phyloP scores from a whole-genome alignment of 2,113 vertebrate species.

The Morone saxatilis region DNA sequence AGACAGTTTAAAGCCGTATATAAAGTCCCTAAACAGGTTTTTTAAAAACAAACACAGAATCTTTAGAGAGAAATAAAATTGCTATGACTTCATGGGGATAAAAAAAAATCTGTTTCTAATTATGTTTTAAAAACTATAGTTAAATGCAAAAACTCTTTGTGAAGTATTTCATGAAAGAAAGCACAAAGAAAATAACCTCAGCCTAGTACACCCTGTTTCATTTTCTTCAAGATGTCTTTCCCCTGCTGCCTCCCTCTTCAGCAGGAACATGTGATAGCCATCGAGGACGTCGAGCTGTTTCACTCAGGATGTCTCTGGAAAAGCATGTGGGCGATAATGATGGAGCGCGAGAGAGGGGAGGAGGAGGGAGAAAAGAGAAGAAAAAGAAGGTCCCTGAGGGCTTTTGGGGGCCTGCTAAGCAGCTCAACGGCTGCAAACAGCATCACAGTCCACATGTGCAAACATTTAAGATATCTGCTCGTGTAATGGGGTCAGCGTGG shows the following conservation, averaged over 20 bases:
- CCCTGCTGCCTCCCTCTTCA: conserved; percentile 62
- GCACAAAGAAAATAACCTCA: conserved; percentile 17
- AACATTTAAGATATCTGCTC: conserved; percentile 83
- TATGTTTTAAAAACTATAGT: not conserved
- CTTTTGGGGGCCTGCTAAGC: conserved; percentile 76
- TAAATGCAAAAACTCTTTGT: conserved; percentile 15
- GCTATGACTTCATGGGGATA: not conserved
- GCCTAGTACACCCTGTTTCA: conserved; percentile 35
- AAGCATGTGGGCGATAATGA: conserved; percentile 84
- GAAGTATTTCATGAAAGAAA: conserved; percentile 24
- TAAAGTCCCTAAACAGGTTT: not conserved
- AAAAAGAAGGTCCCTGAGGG: conserved; percentile 71
- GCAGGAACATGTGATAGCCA: conserved; percentile 81
- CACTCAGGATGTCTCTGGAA: conserved; percentile 82
- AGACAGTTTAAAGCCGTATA: not conserved
- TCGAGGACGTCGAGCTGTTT: conserved; percentile 77
- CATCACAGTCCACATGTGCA: conserved; percentile 83
- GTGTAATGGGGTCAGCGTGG: conserved; percentile 79
- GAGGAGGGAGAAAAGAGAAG: conserved; percentile 50
- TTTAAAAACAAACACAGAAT: not conserved
- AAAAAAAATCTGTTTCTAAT: too few species aligned
- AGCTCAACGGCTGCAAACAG: conserved; percentile 79
- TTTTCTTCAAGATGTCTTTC: conserved; percentile 67
- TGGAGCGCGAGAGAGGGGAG: conserved; percentile 63
- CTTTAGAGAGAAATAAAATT: not conserved